These are phyloP conservation scores for Desmodus rotundus DNA, from an alignment of 2,113 vertebrate genomes.

Conservation along the genomic window DNA sequence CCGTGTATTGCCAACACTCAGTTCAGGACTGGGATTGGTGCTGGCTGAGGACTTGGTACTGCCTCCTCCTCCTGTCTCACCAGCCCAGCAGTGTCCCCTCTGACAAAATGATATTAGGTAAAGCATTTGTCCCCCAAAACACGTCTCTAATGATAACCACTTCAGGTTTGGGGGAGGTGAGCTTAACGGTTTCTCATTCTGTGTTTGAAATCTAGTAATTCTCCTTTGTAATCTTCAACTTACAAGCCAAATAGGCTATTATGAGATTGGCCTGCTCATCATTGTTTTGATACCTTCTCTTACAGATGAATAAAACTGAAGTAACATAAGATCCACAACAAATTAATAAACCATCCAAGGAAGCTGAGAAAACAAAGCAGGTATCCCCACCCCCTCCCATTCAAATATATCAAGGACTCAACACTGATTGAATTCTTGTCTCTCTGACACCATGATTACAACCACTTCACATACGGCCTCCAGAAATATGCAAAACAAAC, in stretches of 20 bases:
- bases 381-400: neutral
- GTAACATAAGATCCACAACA: neutral
- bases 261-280: neutral
- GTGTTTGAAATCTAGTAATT: constrained; percentile 11
- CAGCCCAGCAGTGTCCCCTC: neutral
- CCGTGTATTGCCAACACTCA: neutral
- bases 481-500: constrained; percentile 40
- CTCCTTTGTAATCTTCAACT: neutral
- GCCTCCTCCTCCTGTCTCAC: neutral
- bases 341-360: constrained; percentile 38
- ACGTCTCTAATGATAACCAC: neutral
- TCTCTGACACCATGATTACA: constrained; percentile 26
- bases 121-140: neutral
- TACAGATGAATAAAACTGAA: neutral
- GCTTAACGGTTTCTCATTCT: neutral
- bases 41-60: neutral
- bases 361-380: constrained; percentile 33
- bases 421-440: neutral
- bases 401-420: neutral
- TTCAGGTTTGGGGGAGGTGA: neutral
- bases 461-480: constrained; percentile 3
- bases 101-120: neutral
- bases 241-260: neutral
- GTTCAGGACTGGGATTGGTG: neutral
- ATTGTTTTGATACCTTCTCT: constrained; percentile 18